Evolutionary conservation across 2,797 vertebrate species (phyloP).

Genomic region (Staurois parvus): DNA sequence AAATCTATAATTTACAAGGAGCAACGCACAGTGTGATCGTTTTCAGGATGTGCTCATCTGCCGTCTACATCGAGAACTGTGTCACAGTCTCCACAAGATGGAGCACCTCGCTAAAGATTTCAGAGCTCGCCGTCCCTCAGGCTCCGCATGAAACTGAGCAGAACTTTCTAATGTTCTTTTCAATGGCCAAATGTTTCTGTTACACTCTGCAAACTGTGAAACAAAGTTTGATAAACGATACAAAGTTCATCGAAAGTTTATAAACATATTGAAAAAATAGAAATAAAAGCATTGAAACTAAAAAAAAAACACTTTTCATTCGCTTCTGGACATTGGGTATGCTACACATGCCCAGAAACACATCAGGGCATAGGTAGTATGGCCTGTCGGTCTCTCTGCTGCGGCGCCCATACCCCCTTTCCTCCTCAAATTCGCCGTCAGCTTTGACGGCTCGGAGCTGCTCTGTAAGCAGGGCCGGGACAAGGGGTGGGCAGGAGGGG

Average conservation of each 20-base stretch:
- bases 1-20: neutral
- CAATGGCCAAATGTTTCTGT: neutral
- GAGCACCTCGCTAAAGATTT: constrained; percentile 15
- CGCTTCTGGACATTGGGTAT: too few species aligned
- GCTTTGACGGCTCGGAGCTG: too few species aligned
- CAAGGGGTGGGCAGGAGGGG: too few species aligned
- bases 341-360: too few species aligned
- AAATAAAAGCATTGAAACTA: too few species aligned
- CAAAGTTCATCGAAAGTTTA: neutral
- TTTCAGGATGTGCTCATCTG: neutral
- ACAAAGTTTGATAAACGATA: neutral
- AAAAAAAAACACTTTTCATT: too few species aligned
- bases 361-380: too few species aligned
- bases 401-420: too few species aligned
- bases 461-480: too few species aligned
- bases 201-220: neutral
- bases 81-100: constrained; percentile 12
- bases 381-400: too few species aligned
- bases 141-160: neutral
- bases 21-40: neutral
- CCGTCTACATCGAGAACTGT: neutral
- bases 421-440: too few species aligned
- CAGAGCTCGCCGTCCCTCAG: neutral
- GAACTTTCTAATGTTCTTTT: neutral
- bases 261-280: too few species aligned